Evolutionary conservation across 64 coral and sea anemone species (phyloP).

Genomic region (Pocillopora verrucosa): DNA sequence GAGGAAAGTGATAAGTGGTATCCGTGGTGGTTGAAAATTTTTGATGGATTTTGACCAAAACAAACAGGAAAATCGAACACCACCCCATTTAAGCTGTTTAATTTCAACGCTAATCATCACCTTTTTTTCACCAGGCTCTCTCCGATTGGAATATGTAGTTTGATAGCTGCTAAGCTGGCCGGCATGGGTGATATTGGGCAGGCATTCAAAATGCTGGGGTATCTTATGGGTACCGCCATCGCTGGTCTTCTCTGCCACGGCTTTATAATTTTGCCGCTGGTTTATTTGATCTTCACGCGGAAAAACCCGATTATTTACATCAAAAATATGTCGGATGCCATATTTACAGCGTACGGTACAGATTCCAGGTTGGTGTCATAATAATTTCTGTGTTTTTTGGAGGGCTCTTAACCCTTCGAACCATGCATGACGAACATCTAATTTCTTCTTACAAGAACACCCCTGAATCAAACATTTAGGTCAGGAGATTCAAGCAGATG

Average conservation of each 20-base stretch:
- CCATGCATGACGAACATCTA: too few species aligned
- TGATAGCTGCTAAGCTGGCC: slow-evolving; percentile 69
- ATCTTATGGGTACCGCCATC: slow-evolving; percentile 59
- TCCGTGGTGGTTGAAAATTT: too few species aligned
- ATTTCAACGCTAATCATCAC: background rate
- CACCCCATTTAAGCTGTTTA: background rate
- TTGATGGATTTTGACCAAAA: too few species aligned
- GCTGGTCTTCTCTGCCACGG: slow-evolving; percentile 38
- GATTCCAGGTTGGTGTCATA: slow-evolving; percentile 60
- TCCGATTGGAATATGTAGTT: slow-evolving; percentile 81
- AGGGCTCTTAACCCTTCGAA: background rate
- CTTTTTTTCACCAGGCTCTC: slow-evolving; percentile 51
- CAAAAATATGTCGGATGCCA: slow-evolving; percentile 54
- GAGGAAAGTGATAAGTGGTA: too few species aligned
- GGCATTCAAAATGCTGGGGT: slow-evolving; percentile 55
- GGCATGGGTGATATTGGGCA: slow-evolving; percentile 61
- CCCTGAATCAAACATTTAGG: too few species aligned
- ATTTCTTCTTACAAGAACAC: too few species aligned
- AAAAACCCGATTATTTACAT: slow-evolving; percentile 79
- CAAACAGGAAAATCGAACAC: too few species aligned
- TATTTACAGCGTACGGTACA: slow-evolving; percentile 79
- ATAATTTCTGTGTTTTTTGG: background rate
- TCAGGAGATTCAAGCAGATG: too few species aligned
- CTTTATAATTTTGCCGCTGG: slow-evolving; percentile 55
- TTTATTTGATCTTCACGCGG: slow-evolving; percentile 72